These are phyloP conservation scores for Tanaodytes sp. DNA, from an alignment of 2,888 invertebrate genomes.

Conservation along the genomic window DNA sequence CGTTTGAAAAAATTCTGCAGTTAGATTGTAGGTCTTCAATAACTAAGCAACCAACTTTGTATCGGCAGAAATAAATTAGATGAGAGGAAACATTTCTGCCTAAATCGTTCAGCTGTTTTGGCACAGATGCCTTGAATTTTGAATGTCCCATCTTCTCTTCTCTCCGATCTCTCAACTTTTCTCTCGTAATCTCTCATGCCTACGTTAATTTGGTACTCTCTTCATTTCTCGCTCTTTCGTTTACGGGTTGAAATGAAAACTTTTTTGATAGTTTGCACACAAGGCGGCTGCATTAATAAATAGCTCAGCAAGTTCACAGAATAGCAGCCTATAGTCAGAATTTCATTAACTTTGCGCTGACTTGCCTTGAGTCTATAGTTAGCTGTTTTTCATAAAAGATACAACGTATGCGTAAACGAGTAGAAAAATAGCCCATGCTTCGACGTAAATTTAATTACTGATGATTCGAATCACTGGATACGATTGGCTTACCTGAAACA, in stretches of 20 bases:
- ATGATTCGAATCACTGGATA: no score
- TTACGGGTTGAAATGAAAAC: conserved; percentile 53
- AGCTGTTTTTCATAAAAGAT: no score
- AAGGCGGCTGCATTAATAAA: conserved; percentile 57
- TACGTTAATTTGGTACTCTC: no score
- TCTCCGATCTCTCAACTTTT: conserved; percentile 3
- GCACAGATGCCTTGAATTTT: conserved; percentile 49
- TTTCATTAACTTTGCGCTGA: conserved; percentile 56
- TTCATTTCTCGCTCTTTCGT: conserved; percentile 19
- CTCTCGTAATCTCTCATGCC: conserved; percentile 6
- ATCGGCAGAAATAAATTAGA: conserved; percentile 29
- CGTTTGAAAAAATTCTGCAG: conserved; percentile 35
- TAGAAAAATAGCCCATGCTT: no score
- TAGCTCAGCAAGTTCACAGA: conserved; percentile 55
- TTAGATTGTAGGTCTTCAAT: conserved; percentile 34
- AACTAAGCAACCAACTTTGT: conserved; percentile 26
- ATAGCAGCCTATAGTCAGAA: conserved; percentile 55
- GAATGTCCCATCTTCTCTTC: conserved; percentile 26
- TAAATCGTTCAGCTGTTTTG: conserved; percentile 45
- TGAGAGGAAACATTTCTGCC: conserved; percentile 30
- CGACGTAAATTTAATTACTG: no score
- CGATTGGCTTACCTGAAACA: no score
- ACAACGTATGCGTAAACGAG: no score
- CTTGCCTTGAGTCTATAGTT: no score
- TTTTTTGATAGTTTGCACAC: conserved; percentile 54